Evolutionary conservation across 2,797 vertebrate genomes (phyloP), one percentile per base, ranked within the genome.

Genomic region (Ceryle rudis): DNA sequence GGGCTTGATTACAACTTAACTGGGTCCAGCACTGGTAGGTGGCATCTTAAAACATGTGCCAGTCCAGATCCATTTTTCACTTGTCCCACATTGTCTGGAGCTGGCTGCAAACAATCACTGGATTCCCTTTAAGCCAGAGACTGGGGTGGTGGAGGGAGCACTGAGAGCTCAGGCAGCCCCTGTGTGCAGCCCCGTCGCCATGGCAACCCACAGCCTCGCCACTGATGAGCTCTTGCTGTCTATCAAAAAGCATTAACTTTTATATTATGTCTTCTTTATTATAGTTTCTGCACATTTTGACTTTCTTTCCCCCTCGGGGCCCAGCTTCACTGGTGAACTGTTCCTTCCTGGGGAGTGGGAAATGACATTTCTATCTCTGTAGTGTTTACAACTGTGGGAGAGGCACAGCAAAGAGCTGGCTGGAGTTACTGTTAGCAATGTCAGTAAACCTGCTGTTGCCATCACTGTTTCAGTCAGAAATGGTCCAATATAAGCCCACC

Each of bases 221-320:
- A 86, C 83, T 92, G 84, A 96, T 93, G 95, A 97, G 79, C 78
- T 95, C 74, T 91, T 95, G 88, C 89, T 97, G 95, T 97, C 96
- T 93, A 95, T 97, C 80, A 91, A 96, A 97, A 97, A 86, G 86
- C 67, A 95, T 93, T 97, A 97, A 95, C 66, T 97, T 97, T 86
- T 93, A 71, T 80, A 89, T 95, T 97, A 94, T 96, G 84, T 90
- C 92, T 97, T 95, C 80, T 97, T 89, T 95, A 81, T 96, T 85
- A 79, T 25, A 89, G 78, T 95, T 95, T 96, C 89, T 81, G 58
- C 78, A 83, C n/a, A 82, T 51, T 95, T 97, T 92, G 95, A 70
- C 71, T 92, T 91, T 77, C 85, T 80, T 92, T 84, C 46, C 71
- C 84, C 70, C 77, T 20, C 3, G 26, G 80, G 61, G 19, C 88